Base-by-base conservation (phyloP, 2,888 invertebrate genomes). In the Serripes groenlandicus region DNA sequence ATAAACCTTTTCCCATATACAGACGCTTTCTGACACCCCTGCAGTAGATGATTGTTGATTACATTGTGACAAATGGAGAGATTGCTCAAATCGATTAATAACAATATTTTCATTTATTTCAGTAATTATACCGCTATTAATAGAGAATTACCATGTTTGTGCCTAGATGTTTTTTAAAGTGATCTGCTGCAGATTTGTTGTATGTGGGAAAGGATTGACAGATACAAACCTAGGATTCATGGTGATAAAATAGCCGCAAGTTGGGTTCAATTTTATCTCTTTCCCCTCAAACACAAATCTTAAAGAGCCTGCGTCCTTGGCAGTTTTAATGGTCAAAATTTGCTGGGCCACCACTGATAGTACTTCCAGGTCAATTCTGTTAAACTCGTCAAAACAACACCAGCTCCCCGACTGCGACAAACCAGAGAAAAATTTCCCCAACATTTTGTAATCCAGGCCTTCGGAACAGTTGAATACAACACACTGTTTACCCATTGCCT, bases 321-420 rank as follows among this genome's bases (percentile, higher is more conserved):
- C 94, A 3, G 93, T 87, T 86, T 94, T 94, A 71, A 94, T 94
- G n/a, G 94, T 93, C 28, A 92, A 93, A 32, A 94, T 93, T 90
- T 94, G 94, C 82, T 94, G 94, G 7, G 94, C 94, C 5, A 94
- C 94, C 21, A 94, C 94, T 7, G 94, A 94, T 87, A 94, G 78
- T 3, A 94, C 94, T 86, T 94, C 94, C 23, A 94, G 89, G 78
- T 94, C 94, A 62, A 95, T 94, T 26, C 95, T 70, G 87, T 95
- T 95, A 85, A 95, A 95, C 88, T 95, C 95, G 79, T 95, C 95
- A 90, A 95, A 94, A 83, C 94, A 94, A 71, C 93, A 94, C 94
- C 95, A 94, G 81, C 93, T 93, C 23, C 94, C 94, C 5, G 94
- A 94, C 91, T 94, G 94, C 15, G 94, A 92, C 69, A 94, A 79